These are phyloP conservation scores for Drosophila recens DNA, from an alignment of 2,888 invertebrate genomes.

Conservation along the genomic window DNA sequence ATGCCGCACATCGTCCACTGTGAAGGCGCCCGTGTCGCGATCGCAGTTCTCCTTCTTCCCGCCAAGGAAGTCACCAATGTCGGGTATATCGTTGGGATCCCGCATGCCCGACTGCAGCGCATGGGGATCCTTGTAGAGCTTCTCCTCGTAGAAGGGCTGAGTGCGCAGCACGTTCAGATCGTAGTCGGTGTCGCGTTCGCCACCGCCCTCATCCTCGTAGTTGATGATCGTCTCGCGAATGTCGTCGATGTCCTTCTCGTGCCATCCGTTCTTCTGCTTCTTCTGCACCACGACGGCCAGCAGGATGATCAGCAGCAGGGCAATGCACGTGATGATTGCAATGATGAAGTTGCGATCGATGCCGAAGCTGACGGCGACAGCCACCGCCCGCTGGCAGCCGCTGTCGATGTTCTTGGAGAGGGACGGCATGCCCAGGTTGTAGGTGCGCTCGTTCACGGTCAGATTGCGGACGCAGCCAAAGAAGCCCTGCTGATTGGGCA, in stretches of 20 bases:
- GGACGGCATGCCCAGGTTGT: slow-evolving; percentile 94
- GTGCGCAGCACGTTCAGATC: slow-evolving; percentile 85
- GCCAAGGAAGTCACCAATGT: slow-evolving; percentile 95
- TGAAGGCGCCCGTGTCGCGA: slow-evolving; percentile 95
- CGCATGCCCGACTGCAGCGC: slow-evolving; percentile 73
- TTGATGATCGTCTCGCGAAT: slow-evolving; percentile 98
- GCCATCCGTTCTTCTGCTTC: slow-evolving; percentile 93
- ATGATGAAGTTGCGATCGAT: slow-evolving; percentile 95
- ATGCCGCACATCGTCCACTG: slow-evolving; percentile 98
- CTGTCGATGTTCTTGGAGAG: slow-evolving; percentile 90
- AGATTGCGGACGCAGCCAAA: slow-evolving; percentile 96
- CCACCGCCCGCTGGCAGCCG: slow-evolving; percentile 90
- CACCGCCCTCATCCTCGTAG: slow-evolving; percentile 99
- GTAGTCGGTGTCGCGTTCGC: slow-evolving; percentile 94
- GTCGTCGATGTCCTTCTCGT: slow-evolving; percentile 97
- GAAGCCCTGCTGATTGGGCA: slow-evolving; percentile 90
- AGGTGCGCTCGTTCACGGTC: slow-evolving; percentile 93
- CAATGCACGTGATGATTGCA: slow-evolving; percentile 94
- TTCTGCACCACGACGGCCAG: slow-evolving; percentile 96
- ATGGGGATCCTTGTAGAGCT: slow-evolving; percentile 85
- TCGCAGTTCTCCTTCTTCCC: slow-evolving; percentile 96
- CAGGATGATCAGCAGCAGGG: slow-evolving; percentile 91
- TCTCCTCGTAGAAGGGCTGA: slow-evolving; percentile 85
- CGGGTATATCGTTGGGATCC: slow-evolving; percentile 89
- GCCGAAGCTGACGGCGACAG: slow-evolving; percentile 92